Percentiles rank a stretch among this genome's conserved stretches.
Evolutionary conservation across 1,140 invertebrate genomes (phyloP).

Genomic region (Macrostomum lignano): DNA sequence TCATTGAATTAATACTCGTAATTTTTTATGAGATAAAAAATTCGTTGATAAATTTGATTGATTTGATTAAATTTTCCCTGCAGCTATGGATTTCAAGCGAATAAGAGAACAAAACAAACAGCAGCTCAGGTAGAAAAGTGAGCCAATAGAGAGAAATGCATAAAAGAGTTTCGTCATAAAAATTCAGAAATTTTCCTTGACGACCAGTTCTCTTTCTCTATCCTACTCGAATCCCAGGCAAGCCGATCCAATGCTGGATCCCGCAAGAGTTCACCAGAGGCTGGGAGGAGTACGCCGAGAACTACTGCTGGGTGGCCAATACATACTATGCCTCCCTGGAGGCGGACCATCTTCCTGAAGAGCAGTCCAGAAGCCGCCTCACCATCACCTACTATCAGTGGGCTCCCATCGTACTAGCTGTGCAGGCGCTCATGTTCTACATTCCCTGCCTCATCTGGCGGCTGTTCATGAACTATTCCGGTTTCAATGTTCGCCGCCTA

Average conservation of each 20-base stretch:
- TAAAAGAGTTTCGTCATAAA: too few relatives aligned
- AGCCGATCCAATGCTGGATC: conserved; percentile 11
- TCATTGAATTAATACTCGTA: too few relatives aligned
- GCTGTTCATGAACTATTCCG: conserved; percentile 11
- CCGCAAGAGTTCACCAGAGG: conserved; percentile 10
- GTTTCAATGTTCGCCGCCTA: conserved; percentile 12
- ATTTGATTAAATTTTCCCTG: too few relatives aligned
- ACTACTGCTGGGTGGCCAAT: conserved; percentile 26
- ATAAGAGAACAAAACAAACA: too few relatives aligned
- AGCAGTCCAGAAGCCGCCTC: conserved; percentile 12
- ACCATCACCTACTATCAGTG: conserved; percentile 26
- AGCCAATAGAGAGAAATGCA: too few relatives aligned
- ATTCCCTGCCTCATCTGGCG: conserved; percentile 27
- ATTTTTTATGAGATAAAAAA: too few relatives aligned
- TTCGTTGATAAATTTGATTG: too few relatives aligned
- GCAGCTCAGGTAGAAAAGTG: too few relatives aligned
- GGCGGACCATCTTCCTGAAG: conserved; percentile 14
- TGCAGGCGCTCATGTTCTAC: conserved; percentile 27
- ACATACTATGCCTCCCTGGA: conserved; percentile 26
- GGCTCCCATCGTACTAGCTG: conserved; percentile 27
- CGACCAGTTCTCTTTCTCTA: too few relatives aligned
- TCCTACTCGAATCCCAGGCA: conserved; percentile 2
- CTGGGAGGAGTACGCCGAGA: conserved; percentile 18
- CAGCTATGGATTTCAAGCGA: too few relatives aligned
- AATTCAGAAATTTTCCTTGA: too few relatives aligned